Evolutionary conservation across 2,797 vertebrate species (phyloP), one percentile per base, ranked within the genome.

Genomic region (Lepilemur ruficaudatus): DNA sequence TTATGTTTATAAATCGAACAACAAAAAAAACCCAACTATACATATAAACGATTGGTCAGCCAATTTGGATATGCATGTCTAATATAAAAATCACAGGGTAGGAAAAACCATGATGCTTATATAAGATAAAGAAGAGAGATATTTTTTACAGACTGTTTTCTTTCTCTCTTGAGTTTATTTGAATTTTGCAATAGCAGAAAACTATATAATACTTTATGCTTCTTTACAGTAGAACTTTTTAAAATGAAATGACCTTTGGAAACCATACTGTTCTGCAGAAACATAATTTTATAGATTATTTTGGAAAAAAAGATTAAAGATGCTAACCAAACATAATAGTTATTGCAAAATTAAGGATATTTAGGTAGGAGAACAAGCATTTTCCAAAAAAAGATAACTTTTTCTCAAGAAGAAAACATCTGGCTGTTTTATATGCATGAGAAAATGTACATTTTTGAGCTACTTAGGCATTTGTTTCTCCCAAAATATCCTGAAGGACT

Each of bases 361-460:
- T 89, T 93, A 94, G 3, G 18, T 76, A 82, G 50, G 3, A 81
- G 4, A 48, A 50, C 7, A 92, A 93, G 78, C 7, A 57, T 80
- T 93, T 82, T 79, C 10, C 38, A 72, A 91, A 80, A 72, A 46
- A 28, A 18, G 23, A 23, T 80, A 70, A 25, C 5, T 46, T 96
- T 82, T 69, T 70, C n/a, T 32, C 28, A 41, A 70, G 28, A 84
- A 48, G 23, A 86, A 93, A 89, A 75, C 17, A 88, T 90, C 59
- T 96, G 67, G 14, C 38, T 95, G 41, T 83, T 84, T 92, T 85
- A 72, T 3, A 84, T 69, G 5, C 23, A 86, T 91, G 38, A 88
- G 30, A 95, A 96, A 95, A 73, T 75, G 18, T 67, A 50, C 28
- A 70, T 85, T 90, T 97, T n/a, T 93, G 63, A 96, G 3, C 30